Conservation (phyloP, 2,888 invertebrate species). For the Eilema caniola region DNA sequence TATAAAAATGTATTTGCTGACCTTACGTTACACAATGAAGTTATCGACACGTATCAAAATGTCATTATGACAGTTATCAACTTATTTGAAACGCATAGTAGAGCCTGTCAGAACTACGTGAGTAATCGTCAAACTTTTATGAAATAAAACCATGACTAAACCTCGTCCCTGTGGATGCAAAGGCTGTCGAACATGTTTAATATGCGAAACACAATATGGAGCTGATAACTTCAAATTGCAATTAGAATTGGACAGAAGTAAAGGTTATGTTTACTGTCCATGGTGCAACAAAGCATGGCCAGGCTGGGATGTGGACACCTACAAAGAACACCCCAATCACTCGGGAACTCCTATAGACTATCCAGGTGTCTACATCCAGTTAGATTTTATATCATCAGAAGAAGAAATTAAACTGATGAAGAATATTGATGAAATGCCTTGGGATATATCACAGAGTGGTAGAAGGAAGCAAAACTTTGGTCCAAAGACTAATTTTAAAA, state of each 20-base stretch:
- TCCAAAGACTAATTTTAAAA: slow-evolving; percentile 99
- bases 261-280: slow-evolving; percentile 92
- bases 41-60: too few relatives aligned
- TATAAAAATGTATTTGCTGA: too few relatives aligned
- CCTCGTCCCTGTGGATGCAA: slow-evolving; percentile 96
- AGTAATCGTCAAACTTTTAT: background rate
- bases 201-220: slow-evolving; percentile 91
- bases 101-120: background rate
- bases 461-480: slow-evolving; percentile 99
- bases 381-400: slow-evolving; percentile 90
- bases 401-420: slow-evolving; percentile 90
- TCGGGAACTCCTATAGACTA: slow-evolving; percentile 86
- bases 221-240: slow-evolving; percentile 72
- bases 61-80: too few relatives aligned
- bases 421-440: slow-evolving; percentile 92
- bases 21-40: too few relatives aligned
- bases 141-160: slow-evolving; percentile 83
- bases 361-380: slow-evolving; percentile 90
- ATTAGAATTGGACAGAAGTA: slow-evolving; percentile 79
- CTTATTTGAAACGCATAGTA: too few relatives aligned
- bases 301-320: slow-evolving; percentile 89
- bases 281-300: slow-evolving; percentile 91
- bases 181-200: slow-evolving; percentile 95
- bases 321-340: slow-evolving; percentile 90
- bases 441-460: slow-evolving; percentile 98